Conservation (phyloP, 64 coral and sea anemone genomes). For the Anthopleura sola region DNA sequence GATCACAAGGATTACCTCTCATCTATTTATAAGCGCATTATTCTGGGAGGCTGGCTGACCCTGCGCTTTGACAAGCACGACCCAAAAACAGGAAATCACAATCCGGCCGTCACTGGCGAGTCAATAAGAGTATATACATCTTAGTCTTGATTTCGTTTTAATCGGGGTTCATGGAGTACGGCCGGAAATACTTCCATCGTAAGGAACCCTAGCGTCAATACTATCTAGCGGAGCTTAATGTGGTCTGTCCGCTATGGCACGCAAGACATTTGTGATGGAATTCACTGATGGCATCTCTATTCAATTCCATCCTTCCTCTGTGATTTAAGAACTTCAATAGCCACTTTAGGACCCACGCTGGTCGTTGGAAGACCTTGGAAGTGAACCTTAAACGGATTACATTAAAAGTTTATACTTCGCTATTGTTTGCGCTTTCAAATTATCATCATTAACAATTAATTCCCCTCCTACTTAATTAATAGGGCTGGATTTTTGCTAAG, state of each 20-base stretch:
- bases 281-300: conserved; percentile 20
- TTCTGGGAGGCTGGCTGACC: neutral
- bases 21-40: conserved; percentile 25
- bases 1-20: conserved; percentile 24
- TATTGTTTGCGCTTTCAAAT: conserved; percentile 21
- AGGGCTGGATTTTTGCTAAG: neutral
- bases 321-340: neutral
- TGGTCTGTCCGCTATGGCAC: neutral
- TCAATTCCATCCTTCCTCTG: neutral
- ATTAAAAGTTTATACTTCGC: neutral
- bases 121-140: conserved; percentile 18
- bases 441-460: conserved; percentile 10
- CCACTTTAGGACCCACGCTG: neutral
- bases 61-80: neutral
- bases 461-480: conserved; percentile 11
- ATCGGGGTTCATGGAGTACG: neutral
- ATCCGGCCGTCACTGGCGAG: conserved; percentile 9
- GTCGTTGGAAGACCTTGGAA: neutral
- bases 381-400: neutral
- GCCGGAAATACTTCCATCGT: conserved; percentile 33
- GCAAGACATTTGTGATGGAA: conserved; percentile 8
- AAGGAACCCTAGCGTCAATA: conserved; percentile 1
- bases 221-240: neutral
- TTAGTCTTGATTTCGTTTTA: conserved; percentile 17
- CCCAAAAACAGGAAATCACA: conserved; percentile 19